These are phyloP conservation scores for Onchidella celtica DNA, from an alignment of 2,888 invertebrate genomes.

Conservation along the genomic window DNA sequence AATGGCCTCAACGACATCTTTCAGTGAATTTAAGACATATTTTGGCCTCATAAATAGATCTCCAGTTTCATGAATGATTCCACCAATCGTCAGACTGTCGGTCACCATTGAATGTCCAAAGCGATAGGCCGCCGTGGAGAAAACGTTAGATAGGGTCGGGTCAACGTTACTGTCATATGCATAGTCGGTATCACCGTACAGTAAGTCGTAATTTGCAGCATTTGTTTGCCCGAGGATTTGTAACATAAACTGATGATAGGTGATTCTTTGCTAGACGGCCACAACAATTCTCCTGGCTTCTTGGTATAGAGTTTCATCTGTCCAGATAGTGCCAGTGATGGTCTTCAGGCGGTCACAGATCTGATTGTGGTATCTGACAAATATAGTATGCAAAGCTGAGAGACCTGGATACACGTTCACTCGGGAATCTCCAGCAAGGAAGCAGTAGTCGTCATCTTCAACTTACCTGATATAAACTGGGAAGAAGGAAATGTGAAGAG, in stretches of 20 bases:
- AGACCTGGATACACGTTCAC: constrained; percentile 56
- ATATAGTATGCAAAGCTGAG: constrained; percentile 56
- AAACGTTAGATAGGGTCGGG: constrained; percentile 52
- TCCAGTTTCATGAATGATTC: background rate
- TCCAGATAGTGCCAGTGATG: constrained; percentile 46
- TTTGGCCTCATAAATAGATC: constrained; percentile 51
- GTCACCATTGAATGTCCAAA: constrained; percentile 56
- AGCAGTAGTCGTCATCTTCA: constrained; percentile 21
- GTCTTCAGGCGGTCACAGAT: constrained; percentile 44
- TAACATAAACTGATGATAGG: constrained; percentile 9
- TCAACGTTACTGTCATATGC: constrained; percentile 45
- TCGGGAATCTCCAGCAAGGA: constrained; percentile 53
- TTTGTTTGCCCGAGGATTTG: background rate
- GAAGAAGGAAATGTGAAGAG: too few relatives aligned
- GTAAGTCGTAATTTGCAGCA: constrained; percentile 1
- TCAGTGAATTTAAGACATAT: constrained; percentile 43
- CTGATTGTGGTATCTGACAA: constrained; percentile 59
- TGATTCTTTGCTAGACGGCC: constrained; percentile 11
- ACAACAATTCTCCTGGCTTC: constrained; percentile 50
- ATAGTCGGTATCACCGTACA: constrained; percentile 3
- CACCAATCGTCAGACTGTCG: constrained; percentile 39
- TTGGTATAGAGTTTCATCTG: constrained; percentile 58
- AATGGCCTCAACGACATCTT: constrained; percentile 43
- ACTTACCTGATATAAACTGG: too few relatives aligned
- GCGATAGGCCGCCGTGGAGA: constrained; percentile 54